Evolutionary conservation across 2,888 invertebrate genomes (phyloP).

Genomic region (Thymelicus lineola): DNA sequence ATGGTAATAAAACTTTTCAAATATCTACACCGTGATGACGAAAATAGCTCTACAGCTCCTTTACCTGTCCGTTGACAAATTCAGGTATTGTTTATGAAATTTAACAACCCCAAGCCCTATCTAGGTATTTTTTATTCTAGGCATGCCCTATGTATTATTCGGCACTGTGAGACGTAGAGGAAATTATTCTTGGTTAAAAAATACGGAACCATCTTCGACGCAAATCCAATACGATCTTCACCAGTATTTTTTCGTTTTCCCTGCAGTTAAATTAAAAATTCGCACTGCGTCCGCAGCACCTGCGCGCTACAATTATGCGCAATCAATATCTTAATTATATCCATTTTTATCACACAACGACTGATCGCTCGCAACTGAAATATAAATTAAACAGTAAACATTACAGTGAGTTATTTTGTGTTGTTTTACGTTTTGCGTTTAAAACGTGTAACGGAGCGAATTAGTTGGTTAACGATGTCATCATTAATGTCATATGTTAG

Average conservation of each 20-base stretch:
- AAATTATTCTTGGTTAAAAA: no score
- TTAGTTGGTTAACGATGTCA: not conserved
- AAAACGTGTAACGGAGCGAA: slow-evolving; percentile 2
- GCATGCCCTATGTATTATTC: no score
- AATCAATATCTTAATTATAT: slow-evolving; percentile 53
- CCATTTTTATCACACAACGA: slow-evolving; percentile 47
- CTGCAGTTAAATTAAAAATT: slow-evolving; percentile 42
- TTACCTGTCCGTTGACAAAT: no score
- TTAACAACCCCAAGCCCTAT: no score
- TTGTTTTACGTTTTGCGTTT: slow-evolving; percentile 10
- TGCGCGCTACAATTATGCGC: slow-evolving; percentile 48
- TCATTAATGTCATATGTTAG: not conserved
- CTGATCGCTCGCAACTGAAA: slow-evolving; percentile 18
- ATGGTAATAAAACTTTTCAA: no score
- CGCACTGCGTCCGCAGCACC: slow-evolving; percentile 43
- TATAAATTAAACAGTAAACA: slow-evolving; percentile 32
- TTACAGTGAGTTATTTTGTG: slow-evolving; percentile 24
- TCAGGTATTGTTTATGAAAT: no score
- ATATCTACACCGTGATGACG: no score
- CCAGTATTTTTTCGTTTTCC: slow-evolving; percentile 17
- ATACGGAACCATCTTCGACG: not conserved
- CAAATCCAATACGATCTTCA: not conserved
- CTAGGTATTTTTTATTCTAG: no score
- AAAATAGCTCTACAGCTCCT: no score
- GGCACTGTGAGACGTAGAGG: no score